Conservation (phyloP, 2,113 vertebrate species). For the Aplodontia rufa region DNA sequence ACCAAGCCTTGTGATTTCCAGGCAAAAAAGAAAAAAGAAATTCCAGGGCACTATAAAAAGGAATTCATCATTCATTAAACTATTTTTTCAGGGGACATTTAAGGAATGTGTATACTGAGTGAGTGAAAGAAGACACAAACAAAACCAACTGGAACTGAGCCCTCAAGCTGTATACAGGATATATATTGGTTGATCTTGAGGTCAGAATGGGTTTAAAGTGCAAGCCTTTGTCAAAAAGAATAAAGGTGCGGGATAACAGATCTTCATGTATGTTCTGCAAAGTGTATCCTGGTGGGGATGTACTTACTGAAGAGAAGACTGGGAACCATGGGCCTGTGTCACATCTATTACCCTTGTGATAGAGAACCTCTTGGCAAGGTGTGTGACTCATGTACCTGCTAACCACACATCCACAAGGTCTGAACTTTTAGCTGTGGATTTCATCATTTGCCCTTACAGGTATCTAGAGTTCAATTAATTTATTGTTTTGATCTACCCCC, state of each 20-base stretch:
- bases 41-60: not conserved
- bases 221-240: not conserved
- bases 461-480: not conserved
- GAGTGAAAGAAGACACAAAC: not conserved
- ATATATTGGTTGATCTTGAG: not conserved
- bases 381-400: not conserved
- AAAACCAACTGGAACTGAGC: not conserved
- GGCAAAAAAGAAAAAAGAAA: not conserved
- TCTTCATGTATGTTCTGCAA: not conserved
- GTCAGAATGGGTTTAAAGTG: not conserved
- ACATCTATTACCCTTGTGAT: not conserved
- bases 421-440: not conserved
- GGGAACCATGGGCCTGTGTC: not conserved
- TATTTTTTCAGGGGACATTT: not conserved
- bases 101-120: not conserved
- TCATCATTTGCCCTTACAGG: not conserved
- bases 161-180: not conserved
- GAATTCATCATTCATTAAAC: not conserved
- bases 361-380: not conserved
- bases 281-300: not conserved
- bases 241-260: not conserved
- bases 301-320: not conserved
- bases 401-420: not conserved
- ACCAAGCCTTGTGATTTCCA: not conserved
- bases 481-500: not conserved